Conservation (phyloP, 2,113 vertebrate genomes). For the Macrotus californicus region DNA sequence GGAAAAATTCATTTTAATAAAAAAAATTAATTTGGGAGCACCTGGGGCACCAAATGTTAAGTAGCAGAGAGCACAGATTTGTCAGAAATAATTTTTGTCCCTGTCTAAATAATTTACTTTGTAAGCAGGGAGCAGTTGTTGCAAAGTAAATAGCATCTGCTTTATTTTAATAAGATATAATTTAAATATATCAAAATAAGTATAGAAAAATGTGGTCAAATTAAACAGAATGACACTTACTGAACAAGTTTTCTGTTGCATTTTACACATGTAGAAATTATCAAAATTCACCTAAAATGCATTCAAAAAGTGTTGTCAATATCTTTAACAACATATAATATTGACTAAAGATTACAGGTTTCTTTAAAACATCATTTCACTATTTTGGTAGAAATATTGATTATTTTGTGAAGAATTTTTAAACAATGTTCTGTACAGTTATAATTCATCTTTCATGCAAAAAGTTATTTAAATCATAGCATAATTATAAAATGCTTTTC, state of each 20-base stretch:
- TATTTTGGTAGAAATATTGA: neutral
- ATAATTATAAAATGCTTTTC: neutral
- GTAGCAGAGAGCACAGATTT: neutral
- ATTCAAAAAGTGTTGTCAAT: neutral
- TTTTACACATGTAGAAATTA: neutral
- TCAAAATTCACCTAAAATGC: neutral
- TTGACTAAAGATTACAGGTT: neutral
- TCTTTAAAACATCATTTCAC: neutral
- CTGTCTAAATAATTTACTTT: slow-evolving; percentile 30
- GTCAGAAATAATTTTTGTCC: neutral
- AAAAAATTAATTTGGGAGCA: slow-evolving; percentile 30
- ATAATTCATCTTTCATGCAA: neutral
- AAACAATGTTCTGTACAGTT: neutral
- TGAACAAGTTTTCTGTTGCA: neutral
- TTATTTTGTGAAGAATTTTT: neutral
- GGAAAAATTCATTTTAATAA: slow-evolving; percentile 2
- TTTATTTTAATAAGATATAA: neutral
- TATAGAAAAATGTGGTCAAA: neutral
- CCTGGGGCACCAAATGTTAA: neutral
- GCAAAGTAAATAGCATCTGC: neutral
- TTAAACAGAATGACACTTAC: neutral
- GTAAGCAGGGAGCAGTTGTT: neutral
- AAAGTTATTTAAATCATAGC: neutral
- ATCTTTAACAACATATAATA: neutral
- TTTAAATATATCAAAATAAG: neutral